Conservation (phyloP, 1,140 invertebrate genomes). For the Cydia fagiglandana region DNA sequence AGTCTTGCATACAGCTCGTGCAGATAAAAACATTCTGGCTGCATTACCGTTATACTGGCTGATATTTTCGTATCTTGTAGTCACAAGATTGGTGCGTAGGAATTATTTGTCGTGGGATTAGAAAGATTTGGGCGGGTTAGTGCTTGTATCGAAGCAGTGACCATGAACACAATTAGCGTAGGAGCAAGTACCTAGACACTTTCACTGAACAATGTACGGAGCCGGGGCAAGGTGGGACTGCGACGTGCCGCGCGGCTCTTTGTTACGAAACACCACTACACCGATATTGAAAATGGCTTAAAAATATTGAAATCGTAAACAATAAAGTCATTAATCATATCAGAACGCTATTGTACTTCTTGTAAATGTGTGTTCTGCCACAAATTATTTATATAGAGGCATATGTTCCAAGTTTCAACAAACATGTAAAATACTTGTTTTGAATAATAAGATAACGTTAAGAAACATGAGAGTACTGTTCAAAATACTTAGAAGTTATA, state of each 20-base stretch:
- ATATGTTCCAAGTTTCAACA: no score
- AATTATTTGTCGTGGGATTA: not conserved
- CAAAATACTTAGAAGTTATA: not conserved
- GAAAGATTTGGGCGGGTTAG: slow-evolving; percentile 23
- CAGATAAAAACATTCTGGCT: slow-evolving; percentile 57
- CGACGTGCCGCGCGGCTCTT: slow-evolving; percentile 33
- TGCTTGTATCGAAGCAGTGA: slow-evolving; percentile 13
- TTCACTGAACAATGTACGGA: slow-evolving; percentile 49
- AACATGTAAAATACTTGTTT: slow-evolving; percentile 1
- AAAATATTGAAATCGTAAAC: not conserved
- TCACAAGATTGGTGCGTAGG: not conserved
- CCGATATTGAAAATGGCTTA: not conserved
- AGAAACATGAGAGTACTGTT: not conserved
- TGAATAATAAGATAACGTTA: not conserved
- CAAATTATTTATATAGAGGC: no score
- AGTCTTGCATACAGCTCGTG: slow-evolving; percentile 60
- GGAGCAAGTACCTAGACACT: slow-evolving; percentile 43
- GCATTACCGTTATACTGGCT: slow-evolving; percentile 58
- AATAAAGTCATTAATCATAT: not conserved
- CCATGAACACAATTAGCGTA: slow-evolving; percentile 35
- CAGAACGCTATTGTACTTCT: not conserved
- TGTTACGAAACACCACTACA: slow-evolving; percentile 37
- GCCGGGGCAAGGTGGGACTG: slow-evolving; percentile 34
- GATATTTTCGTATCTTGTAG: not conserved
- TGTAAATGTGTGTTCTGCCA: not conserved